phyloP scores from a whole-genome alignment of 2,888 invertebrate genomes.

The Caenorhabditis imperialis region DNA sequence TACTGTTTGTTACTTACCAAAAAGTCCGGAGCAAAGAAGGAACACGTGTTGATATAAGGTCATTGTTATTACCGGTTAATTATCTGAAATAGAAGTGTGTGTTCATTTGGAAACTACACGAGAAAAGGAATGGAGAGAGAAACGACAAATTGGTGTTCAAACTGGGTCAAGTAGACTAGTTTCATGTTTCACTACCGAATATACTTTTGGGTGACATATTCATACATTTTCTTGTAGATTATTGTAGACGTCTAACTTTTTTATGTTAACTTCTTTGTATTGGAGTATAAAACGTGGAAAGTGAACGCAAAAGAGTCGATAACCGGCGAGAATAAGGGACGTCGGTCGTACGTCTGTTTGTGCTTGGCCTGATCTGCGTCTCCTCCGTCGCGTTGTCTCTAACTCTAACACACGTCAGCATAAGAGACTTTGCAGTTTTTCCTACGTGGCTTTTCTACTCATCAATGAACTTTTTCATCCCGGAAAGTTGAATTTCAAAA shows the following conservation, averaged over 20 bases:
- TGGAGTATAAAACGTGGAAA: slow-evolving; percentile 3
- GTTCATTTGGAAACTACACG: not conserved
- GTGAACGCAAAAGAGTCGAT: slow-evolving; percentile 27
- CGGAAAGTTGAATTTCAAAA: slow-evolving; percentile 14
- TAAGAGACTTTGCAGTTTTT: slow-evolving; percentile 43
- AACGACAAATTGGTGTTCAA: slow-evolving; percentile 30
- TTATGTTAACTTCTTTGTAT: no score
- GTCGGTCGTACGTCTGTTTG: slow-evolving; percentile 36
- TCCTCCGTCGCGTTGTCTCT: slow-evolving; percentile 20
- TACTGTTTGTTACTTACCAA: slow-evolving; percentile 22
- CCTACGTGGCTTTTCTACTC: no score
- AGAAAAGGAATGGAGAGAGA: slow-evolving; percentile 8
- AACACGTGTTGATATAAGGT: slow-evolving; percentile 37
- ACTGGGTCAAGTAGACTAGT: slow-evolving; percentile 45
- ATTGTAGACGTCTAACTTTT: no score
- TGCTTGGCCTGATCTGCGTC: slow-evolving; percentile 47
- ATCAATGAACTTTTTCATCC: no score
- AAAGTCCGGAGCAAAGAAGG: slow-evolving; percentile 24
- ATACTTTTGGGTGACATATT: slow-evolving; percentile 1
- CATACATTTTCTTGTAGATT: no score
- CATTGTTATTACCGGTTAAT: slow-evolving; percentile 48
- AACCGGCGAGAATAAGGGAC: slow-evolving; percentile 32
- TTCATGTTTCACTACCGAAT: slow-evolving; percentile 15
- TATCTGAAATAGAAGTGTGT: slow-evolving; percentile 50
- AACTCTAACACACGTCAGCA: slow-evolving; percentile 62